A percentile compares a stretch with the other conserved stretches of the same genome.
These are phyloP conservation scores for Dermochelys coriacea DNA, from an alignment of 2,797 vertebrate species.

Conservation along the genomic window DNA sequence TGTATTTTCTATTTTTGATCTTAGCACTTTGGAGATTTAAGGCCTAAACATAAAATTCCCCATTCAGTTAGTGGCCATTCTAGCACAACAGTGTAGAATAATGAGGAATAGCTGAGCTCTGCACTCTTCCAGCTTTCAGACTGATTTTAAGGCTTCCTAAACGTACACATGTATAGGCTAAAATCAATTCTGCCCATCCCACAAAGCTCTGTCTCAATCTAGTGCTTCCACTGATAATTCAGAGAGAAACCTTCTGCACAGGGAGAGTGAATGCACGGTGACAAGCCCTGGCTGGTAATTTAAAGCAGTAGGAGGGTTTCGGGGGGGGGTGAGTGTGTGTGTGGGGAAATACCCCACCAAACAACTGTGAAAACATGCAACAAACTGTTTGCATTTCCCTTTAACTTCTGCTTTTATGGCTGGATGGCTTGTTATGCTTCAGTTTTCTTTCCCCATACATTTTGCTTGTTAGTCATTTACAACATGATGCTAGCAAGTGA, in stretches of 20 bases:
- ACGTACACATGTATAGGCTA: neutral
- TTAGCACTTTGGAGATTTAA: rapidly evolving
- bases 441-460: neutral
- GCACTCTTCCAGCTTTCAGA: neutral
- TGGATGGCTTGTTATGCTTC: neutral
- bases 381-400: neutral
- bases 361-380: neutral
- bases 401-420: neutral
- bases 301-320: neutral
- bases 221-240: neutral
- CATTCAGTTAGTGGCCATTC: neutral
- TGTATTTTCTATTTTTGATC: neutral
- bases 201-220: neutral
- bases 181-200: neutral
- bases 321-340: too few species aligned
- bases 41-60: neutral
- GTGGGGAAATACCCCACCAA: rapidly evolving
- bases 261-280: neutral
- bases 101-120: neutral
- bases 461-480: neutral
- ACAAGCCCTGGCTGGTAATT: neutral
- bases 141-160: neutral
- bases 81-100: neutral
- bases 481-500: neutral
- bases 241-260: neutral